Conservation (phyloP, 2,113 vertebrate genomes). For the Thinocorus orbignyianus region DNA sequence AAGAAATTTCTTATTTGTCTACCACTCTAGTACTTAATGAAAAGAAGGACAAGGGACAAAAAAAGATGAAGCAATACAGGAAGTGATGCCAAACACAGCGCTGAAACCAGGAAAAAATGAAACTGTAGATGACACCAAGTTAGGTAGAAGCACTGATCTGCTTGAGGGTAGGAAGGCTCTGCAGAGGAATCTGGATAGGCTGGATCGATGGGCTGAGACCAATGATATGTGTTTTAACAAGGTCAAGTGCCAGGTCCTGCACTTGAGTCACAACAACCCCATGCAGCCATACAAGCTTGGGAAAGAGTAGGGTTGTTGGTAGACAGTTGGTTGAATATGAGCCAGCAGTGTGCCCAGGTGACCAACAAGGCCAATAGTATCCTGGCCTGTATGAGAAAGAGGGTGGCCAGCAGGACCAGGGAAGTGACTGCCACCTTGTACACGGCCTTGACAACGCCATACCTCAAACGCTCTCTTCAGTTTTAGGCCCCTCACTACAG, state of each 20-base stretch:
- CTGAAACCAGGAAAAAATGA: background rate
- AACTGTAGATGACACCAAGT: background rate
- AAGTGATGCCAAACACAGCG: background rate
- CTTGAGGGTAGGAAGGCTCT: background rate
- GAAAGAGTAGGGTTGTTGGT: background rate
- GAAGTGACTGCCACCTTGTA: no score
- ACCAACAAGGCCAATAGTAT: no score
- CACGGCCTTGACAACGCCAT: no score
- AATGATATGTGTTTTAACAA: background rate
- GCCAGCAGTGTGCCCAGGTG: no score
- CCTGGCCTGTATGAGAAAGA: no score
- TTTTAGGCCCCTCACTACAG: no score
- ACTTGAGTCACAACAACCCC: background rate
- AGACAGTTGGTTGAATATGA: no score
- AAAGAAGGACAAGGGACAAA: background rate
- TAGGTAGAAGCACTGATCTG: background rate
- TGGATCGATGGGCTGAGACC: background rate
- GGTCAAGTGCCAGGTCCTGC: no score
- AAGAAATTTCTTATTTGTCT: background rate
- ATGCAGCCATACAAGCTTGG: background rate
- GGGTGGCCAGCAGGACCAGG: no score
- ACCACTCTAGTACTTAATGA: background rate
- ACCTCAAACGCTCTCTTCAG: no score
- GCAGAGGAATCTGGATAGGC: background rate
- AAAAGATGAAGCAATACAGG: background rate